Conservation (phyloP, 2,888 invertebrate species). For the Trichogramma dendrolimi region DNA sequence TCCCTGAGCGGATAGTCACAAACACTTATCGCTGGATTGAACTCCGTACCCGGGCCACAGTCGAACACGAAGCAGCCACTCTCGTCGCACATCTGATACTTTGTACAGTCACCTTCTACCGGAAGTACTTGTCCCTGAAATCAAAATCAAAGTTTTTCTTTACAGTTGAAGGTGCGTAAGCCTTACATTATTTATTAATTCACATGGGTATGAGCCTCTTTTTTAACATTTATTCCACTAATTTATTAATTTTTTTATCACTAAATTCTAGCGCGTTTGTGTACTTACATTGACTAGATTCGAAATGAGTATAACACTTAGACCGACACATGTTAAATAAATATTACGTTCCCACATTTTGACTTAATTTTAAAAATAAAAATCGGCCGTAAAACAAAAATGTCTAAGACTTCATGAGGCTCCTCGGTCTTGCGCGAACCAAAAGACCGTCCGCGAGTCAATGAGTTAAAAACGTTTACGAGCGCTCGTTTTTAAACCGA, state of each 20-base stretch:
- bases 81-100: constrained; percentile 38
- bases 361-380: constrained; percentile 5
- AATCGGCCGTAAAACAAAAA: neutral
- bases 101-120: constrained; percentile 37
- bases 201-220: neutral
- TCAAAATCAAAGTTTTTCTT: neutral
- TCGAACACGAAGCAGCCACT: constrained; percentile 40
- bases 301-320: constrained; percentile 18
- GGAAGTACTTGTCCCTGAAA: constrained; percentile 33
- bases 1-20: constrained; percentile 40
- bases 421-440: constrained; percentile 2
- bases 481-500: constrained; percentile 15
- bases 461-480: constrained; percentile 5
- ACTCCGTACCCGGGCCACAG: constrained; percentile 41
- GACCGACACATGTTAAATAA: constrained; percentile 11
- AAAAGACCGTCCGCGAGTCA: constrained; percentile 7
- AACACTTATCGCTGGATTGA: constrained; percentile 36
- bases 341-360: constrained; percentile 25
- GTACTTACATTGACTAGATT: constrained; percentile 29
- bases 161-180: neutral
- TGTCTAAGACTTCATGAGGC: neutral
- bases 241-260: neutral
- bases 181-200: neutral
- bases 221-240: neutral
- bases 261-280: neutral